Base-by-base conservation (phyloP, 1,140 invertebrate genomes). In the Eupeodes corollae region DNA sequence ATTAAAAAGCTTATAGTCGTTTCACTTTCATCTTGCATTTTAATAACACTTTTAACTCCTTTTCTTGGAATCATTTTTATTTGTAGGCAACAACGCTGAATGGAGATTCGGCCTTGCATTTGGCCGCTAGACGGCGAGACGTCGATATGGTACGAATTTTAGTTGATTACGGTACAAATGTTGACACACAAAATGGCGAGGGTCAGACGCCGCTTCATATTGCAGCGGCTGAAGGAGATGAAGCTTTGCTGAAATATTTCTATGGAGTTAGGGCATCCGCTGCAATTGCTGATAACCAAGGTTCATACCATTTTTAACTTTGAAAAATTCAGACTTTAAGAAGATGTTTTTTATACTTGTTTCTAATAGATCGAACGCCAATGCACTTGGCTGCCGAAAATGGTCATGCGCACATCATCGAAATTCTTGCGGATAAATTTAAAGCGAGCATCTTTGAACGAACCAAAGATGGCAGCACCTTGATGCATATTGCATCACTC, bases 301-400 rank as follows among this genome's bases (percentile, higher is more conserved):
- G 80, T 80, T 55, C 42, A 46, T 55, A 34, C 13, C 21, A 14
- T 16, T 16, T 40, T 6, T 19, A 41, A 11, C 35, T 37, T 37
- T 37, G 15, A 14, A 34, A 2, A 38, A 19, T n/a, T 2, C 8
- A 19, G 16, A 26, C 12, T 10, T 43, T 43, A n/a, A 26, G 21
- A 26, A 8, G 8, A 3, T 26, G 8, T 5, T 26, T 26, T 26
- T 26, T 26, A 8, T n/a, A n/a, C n/a, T 5, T 26, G 26, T 44
- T 6, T 2, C 2, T 5, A 3, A 1, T 33, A 87, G 94, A 98
- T 71, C 80, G 92, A 34, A 97, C 91, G 8, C 91, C 95, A 1
- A 86, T 99, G 76, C 95, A 99, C 70, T 73, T 99, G 52, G 96
- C 96, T 5, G 94, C 96, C 1, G 94, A 98, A 71, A 86, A 91